A percentile compares a stretch with the other conserved stretches of the same genome.
phyloP scores from a whole-genome alignment of 2,797 vertebrate species.

The Cynopterus sphinx region DNA sequence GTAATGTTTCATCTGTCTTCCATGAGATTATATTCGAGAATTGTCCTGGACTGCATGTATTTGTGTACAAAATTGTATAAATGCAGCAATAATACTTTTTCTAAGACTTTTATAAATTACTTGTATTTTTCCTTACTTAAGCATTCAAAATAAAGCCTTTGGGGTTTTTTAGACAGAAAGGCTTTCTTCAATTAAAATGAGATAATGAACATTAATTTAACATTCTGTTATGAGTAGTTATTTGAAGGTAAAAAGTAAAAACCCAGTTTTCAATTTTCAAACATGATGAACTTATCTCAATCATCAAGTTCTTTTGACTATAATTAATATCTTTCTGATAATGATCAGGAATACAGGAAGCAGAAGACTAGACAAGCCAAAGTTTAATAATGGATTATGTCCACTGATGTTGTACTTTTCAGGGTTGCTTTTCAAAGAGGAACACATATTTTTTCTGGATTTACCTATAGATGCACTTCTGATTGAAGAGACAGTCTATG shows the following conservation, averaged over 20 bases:
- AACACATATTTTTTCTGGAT: constrained; percentile 14
- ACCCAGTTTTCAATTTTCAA: not conserved
- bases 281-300: not conserved
- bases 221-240: not conserved
- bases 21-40: not conserved
- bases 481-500: not conserved
- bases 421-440: constrained; percentile 38
- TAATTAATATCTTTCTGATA: not conserved
- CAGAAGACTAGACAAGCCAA: not conserved
- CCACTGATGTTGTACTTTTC: constrained; percentile 43
- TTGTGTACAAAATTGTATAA: not conserved
- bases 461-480: constrained; percentile 57
- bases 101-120: not conserved
- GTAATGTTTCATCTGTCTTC: not conserved
- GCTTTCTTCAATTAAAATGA: not conserved
- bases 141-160: not conserved
- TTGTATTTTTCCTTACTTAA: not conserved
- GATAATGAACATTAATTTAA: not conserved
- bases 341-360: not conserved
- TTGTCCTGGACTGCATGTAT: not conserved
- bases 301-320: not conserved
- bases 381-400: not conserved
- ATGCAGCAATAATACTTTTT: not conserved
- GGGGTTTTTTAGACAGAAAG: not conserved
- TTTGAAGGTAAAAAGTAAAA: not conserved